phyloP scores from a whole-genome alignment of 2,888 invertebrate genomes.

The Tachystola acroxantha region DNA sequence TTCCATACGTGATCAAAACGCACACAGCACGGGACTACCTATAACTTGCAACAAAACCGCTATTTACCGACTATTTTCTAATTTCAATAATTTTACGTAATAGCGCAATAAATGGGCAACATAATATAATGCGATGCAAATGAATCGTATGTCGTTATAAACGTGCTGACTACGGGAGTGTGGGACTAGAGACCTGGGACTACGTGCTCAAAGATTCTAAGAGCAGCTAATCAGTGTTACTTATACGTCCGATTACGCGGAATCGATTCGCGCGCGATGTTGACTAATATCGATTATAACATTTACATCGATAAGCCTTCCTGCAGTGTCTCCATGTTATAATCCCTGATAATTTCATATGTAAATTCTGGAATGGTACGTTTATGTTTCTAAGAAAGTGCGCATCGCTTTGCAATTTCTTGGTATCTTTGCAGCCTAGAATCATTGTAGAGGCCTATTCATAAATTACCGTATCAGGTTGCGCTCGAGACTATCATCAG shows the following conservation, averaged over 20 bases:
- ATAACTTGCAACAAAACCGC: constrained; percentile 44
- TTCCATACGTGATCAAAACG: constrained; percentile 28
- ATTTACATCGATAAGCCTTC: constrained; percentile 54
- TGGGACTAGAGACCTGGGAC: constrained; percentile 39
- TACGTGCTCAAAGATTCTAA: constrained; percentile 44
- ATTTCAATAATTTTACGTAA: constrained; percentile 58
- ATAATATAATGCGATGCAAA: constrained; percentile 56
- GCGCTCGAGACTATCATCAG: no score
- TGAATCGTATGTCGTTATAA: constrained; percentile 48
- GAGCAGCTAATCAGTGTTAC: constrained; percentile 56
- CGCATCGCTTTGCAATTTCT: constrained; percentile 17
- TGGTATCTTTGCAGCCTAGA: constrained; percentile 15
- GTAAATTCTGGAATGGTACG: constrained; percentile 45
- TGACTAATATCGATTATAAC: constrained; percentile 64
- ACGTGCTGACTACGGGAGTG: constrained; percentile 30
- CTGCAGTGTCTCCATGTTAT: constrained; percentile 43
- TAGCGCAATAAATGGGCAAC: constrained; percentile 50
- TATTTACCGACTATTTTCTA: constrained; percentile 52
- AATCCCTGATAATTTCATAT: constrained; percentile 58
- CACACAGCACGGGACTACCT: constrained; percentile 28
- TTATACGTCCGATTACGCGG: constrained; percentile 52
- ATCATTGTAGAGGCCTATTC: constrained; percentile 3
- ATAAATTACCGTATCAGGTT: constrained; percentile 10
- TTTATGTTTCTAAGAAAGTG: constrained; percentile 36
- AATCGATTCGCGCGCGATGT: constrained; percentile 56